phyloP scores from a whole-genome alignment of 2,888 invertebrate species.

The Drosophila incognita region DNA sequence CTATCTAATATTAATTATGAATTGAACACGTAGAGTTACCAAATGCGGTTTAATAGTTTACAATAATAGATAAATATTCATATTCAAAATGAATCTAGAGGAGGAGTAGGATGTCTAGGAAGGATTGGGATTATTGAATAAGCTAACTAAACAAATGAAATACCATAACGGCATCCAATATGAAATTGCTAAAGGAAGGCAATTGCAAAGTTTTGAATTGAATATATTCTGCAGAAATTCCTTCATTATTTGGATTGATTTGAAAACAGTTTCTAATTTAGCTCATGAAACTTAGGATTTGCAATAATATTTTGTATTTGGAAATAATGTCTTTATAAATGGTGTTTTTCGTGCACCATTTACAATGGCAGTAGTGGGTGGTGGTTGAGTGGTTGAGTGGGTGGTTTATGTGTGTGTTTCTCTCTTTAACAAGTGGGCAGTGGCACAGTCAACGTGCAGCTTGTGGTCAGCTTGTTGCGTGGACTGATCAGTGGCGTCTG shows the following conservation, averaged over 20 bases:
- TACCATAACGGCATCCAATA: neutral
- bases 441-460: conserved; percentile 50
- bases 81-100: neutral
- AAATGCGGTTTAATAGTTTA: neutral
- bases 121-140: neutral
- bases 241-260: neutral
- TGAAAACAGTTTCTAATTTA: neutral
- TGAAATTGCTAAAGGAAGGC: neutral
- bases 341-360: conserved; percentile 11
- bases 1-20: neutral
- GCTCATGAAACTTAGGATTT: neutral
- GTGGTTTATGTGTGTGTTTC: neutral
- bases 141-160: neutral
- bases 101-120: neutral
- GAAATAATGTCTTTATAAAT: neutral
- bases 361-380: conserved; percentile 29
- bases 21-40: neutral
- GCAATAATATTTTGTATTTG: neutral
- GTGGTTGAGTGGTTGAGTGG: conserved; percentile 11
- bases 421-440: conserved; percentile 50
- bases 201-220: neutral
- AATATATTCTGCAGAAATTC: neutral
- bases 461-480: conserved; percentile 54
- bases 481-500: conserved; percentile 61
- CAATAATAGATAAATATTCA: neutral